Evolutionary conservation across 1,140 invertebrate species (phyloP).

Genomic region (Varroa destructor): DNA sequence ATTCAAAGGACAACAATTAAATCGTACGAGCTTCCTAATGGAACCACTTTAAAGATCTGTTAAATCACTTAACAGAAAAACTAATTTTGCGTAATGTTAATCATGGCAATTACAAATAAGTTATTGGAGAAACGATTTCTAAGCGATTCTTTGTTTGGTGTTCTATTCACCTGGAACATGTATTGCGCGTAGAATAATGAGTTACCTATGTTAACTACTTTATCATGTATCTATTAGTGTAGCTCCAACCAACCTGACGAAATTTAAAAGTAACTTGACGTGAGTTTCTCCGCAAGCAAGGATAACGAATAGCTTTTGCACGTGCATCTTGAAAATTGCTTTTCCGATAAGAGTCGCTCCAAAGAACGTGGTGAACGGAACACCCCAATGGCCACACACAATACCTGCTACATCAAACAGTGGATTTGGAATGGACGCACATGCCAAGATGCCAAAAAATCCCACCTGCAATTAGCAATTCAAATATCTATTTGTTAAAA

Average conservation of each 20-base stretch:
- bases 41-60: no score
- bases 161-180: no score
- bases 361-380: conserved; percentile 99
- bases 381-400: conserved; percentile 94
- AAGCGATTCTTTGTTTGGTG: no score
- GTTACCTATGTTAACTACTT: background rate
- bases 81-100: no score
- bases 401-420: conserved; percentile 96
- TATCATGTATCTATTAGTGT: background rate
- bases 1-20: no score
- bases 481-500: background rate
- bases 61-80: no score
- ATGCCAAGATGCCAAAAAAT: conserved; percentile 91
- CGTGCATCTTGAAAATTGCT: conserved; percentile 96
- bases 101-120: no score
- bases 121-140: no score
- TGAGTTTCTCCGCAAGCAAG: conserved; percentile 86
- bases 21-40: no score
- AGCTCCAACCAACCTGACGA: conserved; percentile 43
- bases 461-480: conserved; percentile 50
- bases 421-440: conserved; percentile 95
- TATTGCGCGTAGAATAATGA: background rate
- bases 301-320: conserved; percentile 96
- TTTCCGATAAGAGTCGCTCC: conserved; percentile 96
- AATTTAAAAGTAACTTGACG: conserved; percentile 61